phyloP scores from a whole-genome alignment of 2,888 invertebrate genomes.

The Chrysomela aeneicollis region DNA sequence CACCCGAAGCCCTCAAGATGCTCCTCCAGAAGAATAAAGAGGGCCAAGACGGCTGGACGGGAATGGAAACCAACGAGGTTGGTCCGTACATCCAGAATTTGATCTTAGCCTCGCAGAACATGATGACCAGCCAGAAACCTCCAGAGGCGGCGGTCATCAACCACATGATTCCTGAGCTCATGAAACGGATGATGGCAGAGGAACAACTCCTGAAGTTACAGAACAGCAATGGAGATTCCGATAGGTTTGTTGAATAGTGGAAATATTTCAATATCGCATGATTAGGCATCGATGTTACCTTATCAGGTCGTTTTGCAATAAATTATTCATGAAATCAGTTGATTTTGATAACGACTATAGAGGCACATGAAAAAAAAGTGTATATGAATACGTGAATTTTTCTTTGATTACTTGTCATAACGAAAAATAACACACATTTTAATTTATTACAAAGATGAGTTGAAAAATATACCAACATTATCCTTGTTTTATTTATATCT shows the following conservation, averaged over 20 bases:
- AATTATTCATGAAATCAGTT: too few relatives aligned
- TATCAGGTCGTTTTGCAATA: too few relatives aligned
- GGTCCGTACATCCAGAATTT: conserved; percentile 67
- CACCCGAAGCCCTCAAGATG: conserved; percentile 64
- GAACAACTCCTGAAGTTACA: conserved; percentile 62
- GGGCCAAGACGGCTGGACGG: conserved; percentile 58
- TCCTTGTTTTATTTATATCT: too few relatives aligned
- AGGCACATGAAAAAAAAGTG: too few relatives aligned
- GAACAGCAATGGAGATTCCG: conserved; percentile 56
- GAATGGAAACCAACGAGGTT: conserved; percentile 50
- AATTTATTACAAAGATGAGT: too few relatives aligned
- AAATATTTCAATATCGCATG: too few relatives aligned
- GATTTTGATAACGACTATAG: too few relatives aligned
- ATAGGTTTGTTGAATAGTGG: conserved; percentile 34
- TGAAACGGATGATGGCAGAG: conserved; percentile 66
- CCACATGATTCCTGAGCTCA: conserved; percentile 64
- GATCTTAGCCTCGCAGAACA: conserved; percentile 58
- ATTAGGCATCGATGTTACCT: too few relatives aligned
- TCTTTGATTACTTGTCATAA: too few relatives aligned
- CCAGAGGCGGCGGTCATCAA: conserved; percentile 57
- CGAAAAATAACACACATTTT: too few relatives aligned
- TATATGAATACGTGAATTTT: too few relatives aligned
- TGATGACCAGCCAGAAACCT: conserved; percentile 51
- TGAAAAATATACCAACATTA: too few relatives aligned
- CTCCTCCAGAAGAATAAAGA: conserved; percentile 64